A percentile compares a stretch with the other conserved stretches of the same genome.
These are phyloP conservation scores for Pollimyrus isidori DNA, from an alignment of 2,113 vertebrate species.

Conservation along the genomic window DNA sequence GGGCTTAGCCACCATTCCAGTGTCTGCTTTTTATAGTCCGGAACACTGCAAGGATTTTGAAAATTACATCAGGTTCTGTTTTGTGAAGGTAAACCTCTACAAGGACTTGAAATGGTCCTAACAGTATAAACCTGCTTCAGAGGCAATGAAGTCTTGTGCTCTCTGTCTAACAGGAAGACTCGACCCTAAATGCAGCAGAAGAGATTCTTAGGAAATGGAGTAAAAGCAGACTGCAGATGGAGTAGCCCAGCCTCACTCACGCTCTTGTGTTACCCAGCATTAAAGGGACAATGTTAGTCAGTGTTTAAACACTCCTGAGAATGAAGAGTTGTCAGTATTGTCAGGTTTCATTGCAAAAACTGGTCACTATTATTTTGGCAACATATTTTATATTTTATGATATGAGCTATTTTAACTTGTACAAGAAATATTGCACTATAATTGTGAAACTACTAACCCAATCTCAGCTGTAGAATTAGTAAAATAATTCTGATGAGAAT, in stretches of 20 bases:
- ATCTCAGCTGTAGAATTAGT: not conserved
- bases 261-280: not conserved
- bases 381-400: not conserved
- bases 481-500: not conserved
- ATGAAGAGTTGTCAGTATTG: not conserved
- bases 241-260: not conserved
- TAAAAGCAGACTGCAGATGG: slow-evolving; percentile 23
- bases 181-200: slow-evolving; percentile 76
- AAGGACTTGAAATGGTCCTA: not conserved
- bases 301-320: not conserved
- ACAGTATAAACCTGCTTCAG: not conserved
- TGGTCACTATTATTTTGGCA: not conserved
- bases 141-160: not conserved
- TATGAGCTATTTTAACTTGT: not conserved
- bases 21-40: slow-evolving; percentile 73
- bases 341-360: not conserved
- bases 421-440: not conserved
- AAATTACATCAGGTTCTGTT: slow-evolving; percentile 86
- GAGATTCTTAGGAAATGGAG: slow-evolving; percentile 75
- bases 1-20: slow-evolving; percentile 79
- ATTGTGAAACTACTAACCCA: not conserved
- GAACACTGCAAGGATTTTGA: slow-evolving; percentile 67
- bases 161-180: slow-evolving; percentile 65
- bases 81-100: slow-evolving; percentile 73
- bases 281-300: not conserved